A percentile compares a stretch with the other conserved stretches of the same genome.
Conservation (phyloP, 2,888 invertebrate species). For the Herminia tarsipennalis region DNA sequence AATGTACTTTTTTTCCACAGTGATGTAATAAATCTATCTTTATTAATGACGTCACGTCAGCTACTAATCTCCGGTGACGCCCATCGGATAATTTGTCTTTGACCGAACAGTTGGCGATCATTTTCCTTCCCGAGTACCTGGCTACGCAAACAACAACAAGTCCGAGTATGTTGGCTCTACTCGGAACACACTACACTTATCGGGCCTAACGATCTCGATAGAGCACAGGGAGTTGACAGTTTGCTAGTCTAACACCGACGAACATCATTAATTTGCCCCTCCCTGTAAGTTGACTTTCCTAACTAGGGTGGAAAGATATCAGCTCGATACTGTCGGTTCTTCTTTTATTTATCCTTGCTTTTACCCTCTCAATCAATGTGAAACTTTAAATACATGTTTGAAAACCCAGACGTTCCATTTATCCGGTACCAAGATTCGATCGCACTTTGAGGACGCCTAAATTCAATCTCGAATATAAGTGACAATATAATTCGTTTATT, state of each 20-base stretch:
- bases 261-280: slow-evolving; percentile 25
- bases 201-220: slow-evolving; percentile 12
- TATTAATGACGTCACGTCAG: no score
- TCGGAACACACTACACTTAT: slow-evolving; percentile 10
- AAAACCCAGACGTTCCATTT: background rate
- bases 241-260: slow-evolving; percentile 11
- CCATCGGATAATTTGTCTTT: background rate
- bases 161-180: slow-evolving; percentile 2
- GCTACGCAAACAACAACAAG: slow-evolving; percentile 7
- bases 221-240: slow-evolving; percentile 19
- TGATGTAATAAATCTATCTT: no score
- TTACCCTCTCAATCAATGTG: slow-evolving; percentile 4
- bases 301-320: slow-evolving; percentile 4
- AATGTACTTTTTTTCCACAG: no score
- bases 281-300: slow-evolving; percentile 8
- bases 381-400: slow-evolving; percentile 1
- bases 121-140: slow-evolving; percentile 4
- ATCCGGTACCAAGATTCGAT: no score
- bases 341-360: slow-evolving; percentile 1
- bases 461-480: no score
- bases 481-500: no score
- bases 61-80: no score
- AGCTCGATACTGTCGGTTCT: slow-evolving; percentile 3
- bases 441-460: no score
- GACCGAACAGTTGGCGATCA: slow-evolving; percentile 1